phyloP scores from a whole-genome alignment of 1,140 invertebrate species.

The Adelges cooleyi region DNA sequence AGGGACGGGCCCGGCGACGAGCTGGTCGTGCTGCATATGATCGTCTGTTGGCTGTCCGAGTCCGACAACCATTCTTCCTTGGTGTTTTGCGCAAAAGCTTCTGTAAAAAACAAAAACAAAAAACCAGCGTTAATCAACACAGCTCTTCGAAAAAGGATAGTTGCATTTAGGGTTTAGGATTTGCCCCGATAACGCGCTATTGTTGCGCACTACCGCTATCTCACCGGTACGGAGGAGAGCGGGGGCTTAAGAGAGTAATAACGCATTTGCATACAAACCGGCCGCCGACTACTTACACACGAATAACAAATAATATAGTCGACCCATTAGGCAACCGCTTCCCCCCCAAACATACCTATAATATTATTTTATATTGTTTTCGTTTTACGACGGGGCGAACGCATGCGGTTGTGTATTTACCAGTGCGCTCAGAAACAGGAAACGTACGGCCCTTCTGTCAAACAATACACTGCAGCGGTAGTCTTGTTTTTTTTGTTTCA shows the following conservation, averaged over 20 bases:
- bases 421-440: constrained; percentile 7
- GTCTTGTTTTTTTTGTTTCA: not conserved
- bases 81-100: constrained; percentile 2
- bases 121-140: too few species aligned
- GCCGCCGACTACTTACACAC: not conserved
- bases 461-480: constrained; percentile 8
- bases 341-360: not conserved
- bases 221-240: not conserved
- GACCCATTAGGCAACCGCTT: constrained; percentile 11
- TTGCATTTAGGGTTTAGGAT: too few species aligned
- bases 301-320: not conserved
- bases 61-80: constrained; percentile 27
- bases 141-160: too few species aligned
- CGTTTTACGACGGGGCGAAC: not conserved
- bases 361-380: not conserved
- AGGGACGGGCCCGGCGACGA: not conserved
- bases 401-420: not conserved
- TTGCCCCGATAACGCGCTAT: too few species aligned
- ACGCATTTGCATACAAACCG: constrained; percentile 17
- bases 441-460: constrained; percentile 13
- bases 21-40: constrained; percentile 19
- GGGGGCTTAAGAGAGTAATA: not conserved
- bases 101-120: not conserved
- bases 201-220: not conserved
- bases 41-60: constrained; percentile 29